phyloP scores from a whole-genome alignment of 2,797 vertebrate species.

The Ara ararauna region DNA sequence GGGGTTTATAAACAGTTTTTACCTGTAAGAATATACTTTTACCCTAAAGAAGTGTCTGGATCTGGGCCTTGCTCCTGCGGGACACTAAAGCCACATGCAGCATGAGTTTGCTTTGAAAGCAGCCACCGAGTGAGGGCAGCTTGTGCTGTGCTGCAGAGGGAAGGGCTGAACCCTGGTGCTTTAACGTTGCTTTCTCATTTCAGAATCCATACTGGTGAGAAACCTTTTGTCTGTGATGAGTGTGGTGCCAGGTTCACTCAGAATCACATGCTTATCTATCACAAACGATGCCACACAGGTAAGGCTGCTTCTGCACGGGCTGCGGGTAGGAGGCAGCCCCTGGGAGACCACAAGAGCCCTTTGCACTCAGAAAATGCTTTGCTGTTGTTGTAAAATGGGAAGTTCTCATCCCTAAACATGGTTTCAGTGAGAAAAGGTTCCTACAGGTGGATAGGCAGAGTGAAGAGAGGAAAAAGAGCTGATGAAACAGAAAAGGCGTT shows the following conservation, averaged over 20 bases:
- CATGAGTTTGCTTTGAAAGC: background rate
- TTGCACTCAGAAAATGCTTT: background rate
- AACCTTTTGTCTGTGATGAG: slow-evolving; percentile 93
- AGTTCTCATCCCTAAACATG: background rate
- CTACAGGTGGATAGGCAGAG: background rate
- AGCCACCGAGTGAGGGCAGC: background rate
- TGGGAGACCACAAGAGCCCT: background rate
- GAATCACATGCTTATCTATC: slow-evolving; percentile 98
- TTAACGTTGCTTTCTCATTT: slow-evolving; percentile 49
- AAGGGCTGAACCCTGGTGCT: background rate
- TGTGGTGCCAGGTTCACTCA: slow-evolving; percentile 95
- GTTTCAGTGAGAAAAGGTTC: background rate
- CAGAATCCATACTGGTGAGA: slow-evolving; percentile 97
- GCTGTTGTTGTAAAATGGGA: background rate
- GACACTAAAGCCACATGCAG: background rate
- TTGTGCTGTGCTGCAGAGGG: background rate
- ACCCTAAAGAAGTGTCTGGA: accelerated
- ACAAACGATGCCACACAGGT: slow-evolving; percentile 97
- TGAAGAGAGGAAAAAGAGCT: background rate
- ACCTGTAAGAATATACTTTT: background rate
- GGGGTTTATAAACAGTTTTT: background rate
- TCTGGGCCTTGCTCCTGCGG: background rate
- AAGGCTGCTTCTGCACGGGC: slow-evolving; percentile 15
- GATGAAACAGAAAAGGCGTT: background rate
- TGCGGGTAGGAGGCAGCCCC: background rate